phyloP scores from a whole-genome alignment of 2,113 vertebrate genomes.

The Paradoxurus hermaphroditus region DNA sequence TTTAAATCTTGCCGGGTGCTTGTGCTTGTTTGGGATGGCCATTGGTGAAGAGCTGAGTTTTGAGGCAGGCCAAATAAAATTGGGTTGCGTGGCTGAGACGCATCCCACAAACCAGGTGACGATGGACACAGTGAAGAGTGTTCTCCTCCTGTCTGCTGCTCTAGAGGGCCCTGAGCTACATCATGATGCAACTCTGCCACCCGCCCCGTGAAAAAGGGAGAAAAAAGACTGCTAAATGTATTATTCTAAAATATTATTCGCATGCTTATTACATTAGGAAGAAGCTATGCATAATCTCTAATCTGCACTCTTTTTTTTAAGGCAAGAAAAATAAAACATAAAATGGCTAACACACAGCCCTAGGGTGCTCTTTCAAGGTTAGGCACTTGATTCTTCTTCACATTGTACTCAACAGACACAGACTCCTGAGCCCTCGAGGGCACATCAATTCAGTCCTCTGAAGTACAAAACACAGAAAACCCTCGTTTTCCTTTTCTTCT shows the following conservation, averaged over 20 bases:
- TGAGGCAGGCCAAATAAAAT: neutral
- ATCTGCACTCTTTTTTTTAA: neutral
- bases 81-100: neutral
- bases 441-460: neutral
- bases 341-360: neutral
- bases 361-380: neutral
- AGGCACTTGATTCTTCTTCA: neutral
- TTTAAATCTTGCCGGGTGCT: neutral
- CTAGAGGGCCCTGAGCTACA: neutral
- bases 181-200: too few relatives aligned
- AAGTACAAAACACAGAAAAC: neutral
- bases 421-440: neutral
- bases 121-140: fast-evolving
- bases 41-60: neutral
- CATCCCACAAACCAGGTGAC: neutral
- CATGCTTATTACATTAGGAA: neutral
- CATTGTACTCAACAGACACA: neutral
- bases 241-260: neutral
- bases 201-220: fast-evolving
- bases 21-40: neutral
- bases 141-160: too few relatives aligned
- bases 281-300: neutral
- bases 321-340: neutral
- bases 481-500: neutral
- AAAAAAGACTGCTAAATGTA: neutral